Base-by-base conservation (phyloP, 2,113 vertebrate genomes). In the Merops nubicus region DNA sequence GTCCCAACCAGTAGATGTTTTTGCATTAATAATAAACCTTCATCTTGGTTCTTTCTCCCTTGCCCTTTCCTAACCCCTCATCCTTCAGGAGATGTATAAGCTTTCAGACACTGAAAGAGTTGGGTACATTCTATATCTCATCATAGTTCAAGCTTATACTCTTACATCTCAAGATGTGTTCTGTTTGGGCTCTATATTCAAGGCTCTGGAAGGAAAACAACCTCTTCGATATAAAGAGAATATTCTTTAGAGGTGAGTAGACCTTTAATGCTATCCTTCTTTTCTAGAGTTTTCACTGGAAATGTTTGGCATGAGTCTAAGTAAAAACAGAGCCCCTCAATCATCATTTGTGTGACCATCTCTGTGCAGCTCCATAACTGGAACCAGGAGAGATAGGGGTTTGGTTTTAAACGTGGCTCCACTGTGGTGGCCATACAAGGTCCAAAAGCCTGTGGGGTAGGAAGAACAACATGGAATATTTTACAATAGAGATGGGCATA, bases 51-150 rank as follows among this genome's bases (percentile, higher is more conserved):
- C 65, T 56, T 69, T 25, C 12, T 9, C 8, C 15, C 59, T 12
- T 11, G 6, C 5, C 8, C 8, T 33, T 6, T 56, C 40, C 28
- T n/a, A 67, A 13, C 15, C 3, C 12, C 38, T 6, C 4, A 38
- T 9, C 21, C 9, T 81, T 25, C n/a, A 57, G 21, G 51, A 72
- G 43, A 50, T 76, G 31, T 88, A 53, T 78, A 96, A 29, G 64
- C 51, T 84, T 85, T 95, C 65, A 53, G 53, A 94, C 63, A 48
- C n/a, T n/a, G n/a, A n/a, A n/a, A n/a, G n/a, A n/a, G n/a, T n/a
- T n/a, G n/a, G 80, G 12, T 76, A 14, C 8, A 53, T 33, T 63
- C 80, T 81, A 18, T 42, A 50, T 15, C 77, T 88, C 26, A 47
- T 69, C 3, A 8, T 19, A 50, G 80, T 83, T 96, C 45, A 73